Evolutionary conservation across 2,888 invertebrate genomes (phyloP), one percentile per base, ranked within the genome.

Genomic region (Xanthia togata): DNA sequence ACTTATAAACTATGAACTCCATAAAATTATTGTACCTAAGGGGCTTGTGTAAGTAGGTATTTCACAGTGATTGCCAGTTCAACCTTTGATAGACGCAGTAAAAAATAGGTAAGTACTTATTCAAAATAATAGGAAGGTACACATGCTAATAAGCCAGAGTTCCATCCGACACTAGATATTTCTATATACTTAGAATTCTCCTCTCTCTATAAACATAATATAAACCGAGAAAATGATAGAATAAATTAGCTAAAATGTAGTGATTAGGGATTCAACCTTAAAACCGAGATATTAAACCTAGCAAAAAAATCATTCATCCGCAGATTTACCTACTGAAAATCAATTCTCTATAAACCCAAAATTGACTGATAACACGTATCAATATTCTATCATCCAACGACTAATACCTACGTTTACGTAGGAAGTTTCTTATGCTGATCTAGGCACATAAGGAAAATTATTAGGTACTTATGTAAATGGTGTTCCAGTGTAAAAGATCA

Each of bases 401-500:
- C 53, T 78, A 4, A 0, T n/a, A 44, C 14, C 44, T 14, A 79
- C 57, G 75, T 55, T 44, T 50, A 50, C 78, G 50, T 76, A 72
- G 50, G 53, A 83, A 57, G 62, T 70, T 67, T 67, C 14, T 2
- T 72, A 59, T 17, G n/a, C 26, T 14, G 26, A 50, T 70, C 14
- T 71, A 73, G 70, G 38, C 55, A 82, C 35, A 1, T 26, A 31
- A 38, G 41, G 53, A 71, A 64, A 63, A 44, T 71, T 44, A 70
- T 78, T 70, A 23, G 12, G 23, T 35, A 70, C 38, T 5, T 31
- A 5, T 57, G 74, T 73, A 71, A 81, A 73, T 78, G 17, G 44
- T 74, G 55, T 75, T 70, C 53, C 53, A 69, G 35, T 80, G 65
- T 50, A 81, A 81, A 83, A 80, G 78, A 86, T 86, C 82, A 83